Base-by-base conservation (phyloP, 2,888 invertebrate species). In the Drosophila hamatofila region DNA sequence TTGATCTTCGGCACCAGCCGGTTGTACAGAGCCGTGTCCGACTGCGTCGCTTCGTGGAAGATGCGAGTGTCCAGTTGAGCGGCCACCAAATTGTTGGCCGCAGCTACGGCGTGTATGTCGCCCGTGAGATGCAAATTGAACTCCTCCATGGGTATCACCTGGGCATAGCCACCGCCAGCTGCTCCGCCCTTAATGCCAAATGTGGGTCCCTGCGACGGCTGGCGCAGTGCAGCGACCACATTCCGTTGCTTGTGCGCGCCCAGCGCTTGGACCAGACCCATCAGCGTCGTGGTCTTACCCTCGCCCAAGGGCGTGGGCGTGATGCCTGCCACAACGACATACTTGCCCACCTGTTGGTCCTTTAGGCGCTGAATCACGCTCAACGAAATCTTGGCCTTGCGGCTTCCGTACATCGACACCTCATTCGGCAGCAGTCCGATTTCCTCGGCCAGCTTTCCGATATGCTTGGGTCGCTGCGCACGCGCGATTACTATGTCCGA, bases 241-340 rank as follows among this genome's bases (percentile, higher is more conserved):
- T 99, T 99, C 80, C 95, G 96, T 5, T 95, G 94, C 80, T 95
- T 95, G 89, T 98, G 97, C 0, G 97, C 97, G 1, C 96, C 95
- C 60, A 99, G 93, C 2, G 99, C 98, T 93, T 99, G 99, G 6
- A 96, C 96, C 77, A 99, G 93, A 3, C 99, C 99, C 71, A 99
- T 94, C 0, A 97, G 95, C 0, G 98, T 98, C 0, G 99, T 99
- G 88, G 98, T 98, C 94, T 99, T 99, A 35, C 99, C 99, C 94
- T 99, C 99, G 2, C 99, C 99, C n/a, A 99, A 94, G 0, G 99
- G 98, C 0, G 99, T 99, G 0, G 99, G 99, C 0, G 99, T 99
- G 57, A 99, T 99, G 18, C 98, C 99, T 59, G 97, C 97, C 6
- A 99, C 98, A 0, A 99, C 98, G 68, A 99, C 95, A 93, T 98